Evolutionary conservation across 2,113 vertebrate genomes (phyloP).

Genomic region (Podarcis raffonei): DNA sequence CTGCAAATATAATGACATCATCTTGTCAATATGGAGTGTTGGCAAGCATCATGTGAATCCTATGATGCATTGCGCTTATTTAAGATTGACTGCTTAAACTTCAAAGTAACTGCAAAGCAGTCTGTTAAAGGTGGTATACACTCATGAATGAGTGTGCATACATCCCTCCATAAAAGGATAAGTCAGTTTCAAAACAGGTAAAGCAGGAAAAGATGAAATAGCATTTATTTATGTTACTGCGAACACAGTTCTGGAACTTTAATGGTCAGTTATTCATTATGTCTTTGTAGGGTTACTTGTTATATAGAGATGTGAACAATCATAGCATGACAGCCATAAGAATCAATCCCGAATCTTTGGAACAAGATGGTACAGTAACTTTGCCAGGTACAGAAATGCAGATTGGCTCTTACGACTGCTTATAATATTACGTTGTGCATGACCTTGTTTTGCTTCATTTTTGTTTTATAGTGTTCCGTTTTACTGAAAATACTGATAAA

Average conservation of each 20-base stretch:
- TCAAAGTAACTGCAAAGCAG: too few relatives aligned
- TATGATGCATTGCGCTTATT: background rate
- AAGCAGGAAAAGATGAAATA: background rate
- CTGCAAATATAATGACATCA: background rate
- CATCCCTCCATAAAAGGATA: background rate
- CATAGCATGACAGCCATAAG: constrained; percentile 92
- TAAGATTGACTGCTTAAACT: background rate
- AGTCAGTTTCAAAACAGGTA: background rate
- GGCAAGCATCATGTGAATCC: background rate
- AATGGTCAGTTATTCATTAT: background rate
- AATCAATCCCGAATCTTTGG: constrained; percentile 98
- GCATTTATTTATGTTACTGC: background rate
- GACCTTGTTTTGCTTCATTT: too few relatives aligned
- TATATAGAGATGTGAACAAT: constrained; percentile 94
- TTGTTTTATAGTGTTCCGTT: too few relatives aligned
- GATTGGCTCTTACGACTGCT: background rate
- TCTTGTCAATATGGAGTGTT: background rate
- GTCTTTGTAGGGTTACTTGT: constrained; percentile 87
- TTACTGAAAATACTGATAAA: too few relatives aligned
- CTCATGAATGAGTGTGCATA: background rate
- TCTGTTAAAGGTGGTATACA: background rate
- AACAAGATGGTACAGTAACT: constrained; percentile 90
- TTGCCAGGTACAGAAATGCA: constrained; percentile 87
- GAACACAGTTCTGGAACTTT: background rate
- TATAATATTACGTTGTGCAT: background rate